Evolutionary conservation across 2,888 invertebrate genomes (phyloP), one percentile per base, ranked within the genome.

Genomic region (Horisme vitalbata): DNA sequence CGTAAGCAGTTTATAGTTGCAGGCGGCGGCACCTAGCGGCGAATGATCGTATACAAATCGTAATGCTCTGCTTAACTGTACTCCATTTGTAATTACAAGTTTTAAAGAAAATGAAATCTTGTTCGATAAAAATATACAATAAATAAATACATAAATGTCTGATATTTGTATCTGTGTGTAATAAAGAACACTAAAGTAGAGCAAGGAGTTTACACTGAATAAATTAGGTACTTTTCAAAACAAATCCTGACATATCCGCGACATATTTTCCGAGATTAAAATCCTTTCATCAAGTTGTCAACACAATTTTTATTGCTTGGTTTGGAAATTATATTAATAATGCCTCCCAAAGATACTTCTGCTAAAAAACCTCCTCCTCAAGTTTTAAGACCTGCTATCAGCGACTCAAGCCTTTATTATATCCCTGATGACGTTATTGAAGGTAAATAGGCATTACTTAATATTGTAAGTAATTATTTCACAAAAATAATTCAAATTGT

Each of bases 331-430:
- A 18, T 2, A 18, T 10, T 7, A 3, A 20, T 48, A 48, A 83
- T 83, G 84, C 77, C 83, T 31, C 77, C 79, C 23, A 75, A 79
- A 59, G 82, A 80, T 38, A 10, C 59, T 1, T 14, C 54, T 0
- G 14, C 53, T 0, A 83, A 78, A 55, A 86, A 84, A 54, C 39
- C 68, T 1, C 7, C 70, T 5, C 58, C 71, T 0, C 50, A 57
- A 50, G 18, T 78, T 8, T 8, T 52, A 21, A 67, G 86, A 8
- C 84, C 69, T 2, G 51, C 71, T 9, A 80, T 89, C 23, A 86
- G 85, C 55, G 64, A 71, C n/a, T 71, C 82, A 1, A 84, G 83
- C 52, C 74, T 89, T 1, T 21, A 79, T 7, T 69, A 53, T 24
- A 33, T 79, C 21, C 84, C 88, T 30, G 63, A 68, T 2, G 75